phyloP scores from a whole-genome alignment of 1,140 invertebrate species.

The Eriosoma lanigerum region DNA sequence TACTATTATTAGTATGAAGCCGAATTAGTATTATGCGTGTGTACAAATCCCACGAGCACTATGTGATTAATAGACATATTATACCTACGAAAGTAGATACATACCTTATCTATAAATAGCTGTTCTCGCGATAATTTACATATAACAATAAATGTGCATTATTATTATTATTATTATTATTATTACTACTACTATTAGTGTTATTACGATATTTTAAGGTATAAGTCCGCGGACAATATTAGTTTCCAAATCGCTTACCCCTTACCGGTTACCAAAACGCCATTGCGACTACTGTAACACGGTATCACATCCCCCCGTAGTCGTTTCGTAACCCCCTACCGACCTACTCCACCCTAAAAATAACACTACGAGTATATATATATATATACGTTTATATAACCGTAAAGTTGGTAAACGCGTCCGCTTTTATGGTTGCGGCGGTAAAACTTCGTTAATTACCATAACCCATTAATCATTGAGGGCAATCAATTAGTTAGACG shows the following conservation, averaged over 20 bases:
- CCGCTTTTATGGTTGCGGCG: slow-evolving; percentile 7
- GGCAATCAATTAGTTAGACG: slow-evolving; percentile 42
- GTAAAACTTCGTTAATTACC: slow-evolving; percentile 49
- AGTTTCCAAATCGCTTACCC: slow-evolving; percentile 12
- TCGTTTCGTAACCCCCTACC: background rate
- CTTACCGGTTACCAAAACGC: too few relatives aligned
- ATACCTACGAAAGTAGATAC: too few relatives aligned
- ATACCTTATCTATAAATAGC: background rate
- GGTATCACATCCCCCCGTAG: background rate
- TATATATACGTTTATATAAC: too few relatives aligned
- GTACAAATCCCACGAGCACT: too few relatives aligned
- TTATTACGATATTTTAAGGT: background rate
- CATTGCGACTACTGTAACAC: background rate
- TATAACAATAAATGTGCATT: too few relatives aligned
- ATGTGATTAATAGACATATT: too few relatives aligned
- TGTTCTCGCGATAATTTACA: background rate
- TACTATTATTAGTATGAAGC: too few relatives aligned
- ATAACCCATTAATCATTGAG: slow-evolving; percentile 42
- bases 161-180: slow-evolving; percentile 4
- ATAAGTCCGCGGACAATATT: background rate
- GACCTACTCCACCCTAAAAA: too few relatives aligned
- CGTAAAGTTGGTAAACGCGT: slow-evolving; percentile 42
- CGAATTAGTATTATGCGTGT: too few relatives aligned
- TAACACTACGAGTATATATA: too few relatives aligned
- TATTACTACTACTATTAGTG: too few relatives aligned